Evolutionary conservation across 2,888 invertebrate genomes (phyloP).

Genomic region (Lissocephala sabroskyi): DNA sequence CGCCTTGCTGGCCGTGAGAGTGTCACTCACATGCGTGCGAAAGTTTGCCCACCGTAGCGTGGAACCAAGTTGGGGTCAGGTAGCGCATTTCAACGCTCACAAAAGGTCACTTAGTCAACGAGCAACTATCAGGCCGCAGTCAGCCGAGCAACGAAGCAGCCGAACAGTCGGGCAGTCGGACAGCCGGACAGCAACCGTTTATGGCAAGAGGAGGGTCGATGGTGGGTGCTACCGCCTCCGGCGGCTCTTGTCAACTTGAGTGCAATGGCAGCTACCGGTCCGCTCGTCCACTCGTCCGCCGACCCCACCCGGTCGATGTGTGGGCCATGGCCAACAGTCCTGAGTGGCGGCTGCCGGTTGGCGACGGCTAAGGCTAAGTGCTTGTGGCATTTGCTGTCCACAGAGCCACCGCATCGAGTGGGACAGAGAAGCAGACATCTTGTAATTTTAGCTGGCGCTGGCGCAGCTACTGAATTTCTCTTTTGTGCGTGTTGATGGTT

Average conservation of each 20-base stretch:
- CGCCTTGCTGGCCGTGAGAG: slow-evolving; percentile 6
- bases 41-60: no score
- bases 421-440: no score
- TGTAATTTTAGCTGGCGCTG: no score
- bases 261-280: slow-evolving; percentile 20
- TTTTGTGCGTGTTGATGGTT: slow-evolving; percentile 2
- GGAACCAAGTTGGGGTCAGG: slow-evolving; percentile 37
- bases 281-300: no score
- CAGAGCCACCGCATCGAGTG: no score
- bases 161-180: slow-evolving; percentile 7
- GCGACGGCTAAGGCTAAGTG: slow-evolving; percentile 35
- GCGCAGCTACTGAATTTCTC: background rate
- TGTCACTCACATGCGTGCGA: slow-evolving; percentile 13
- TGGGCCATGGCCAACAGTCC: slow-evolving; percentile 12
- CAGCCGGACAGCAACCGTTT: background rate
- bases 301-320: no score
- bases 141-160: slow-evolving; percentile 16
- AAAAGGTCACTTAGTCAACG: slow-evolving; percentile 58
- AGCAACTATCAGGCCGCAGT: slow-evolving; percentile 36
- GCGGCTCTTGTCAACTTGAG: slow-evolving; percentile 44
- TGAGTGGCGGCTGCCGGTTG: no score
- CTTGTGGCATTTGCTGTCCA: slow-evolving; percentile 29
- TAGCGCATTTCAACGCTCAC: slow-evolving; percentile 43
- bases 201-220: slow-evolving; percentile 9
- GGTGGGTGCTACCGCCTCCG: slow-evolving; percentile 5